Base-by-base conservation (phyloP, 2,888 invertebrate genomes). In the Eledona agricola region DNA sequence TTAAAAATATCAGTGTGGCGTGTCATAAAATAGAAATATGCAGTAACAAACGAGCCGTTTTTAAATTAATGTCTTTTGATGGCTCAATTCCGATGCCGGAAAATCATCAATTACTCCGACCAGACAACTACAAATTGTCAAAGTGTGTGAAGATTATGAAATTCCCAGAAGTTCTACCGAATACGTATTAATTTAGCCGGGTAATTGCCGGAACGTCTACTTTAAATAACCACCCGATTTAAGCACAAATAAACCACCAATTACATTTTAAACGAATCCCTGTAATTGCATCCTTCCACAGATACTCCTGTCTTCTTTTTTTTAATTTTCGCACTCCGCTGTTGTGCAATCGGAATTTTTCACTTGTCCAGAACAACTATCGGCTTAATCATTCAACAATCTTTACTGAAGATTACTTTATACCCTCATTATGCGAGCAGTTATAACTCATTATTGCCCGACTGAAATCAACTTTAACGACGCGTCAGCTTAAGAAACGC, bases 151-250 rank as follows among this genome's bases (percentile, higher is more conserved):
- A 53, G 28, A 47, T 38, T 51, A 23, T 16, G 7, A 9, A 38
- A 26, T 52, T 52, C 47, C 10, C 17, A 26, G 47, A 47, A 53
- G 23, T 4, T 7, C 23, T 16, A 28, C 17, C 16, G 31, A 22
- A 51, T 32, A 37, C 29, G 31, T 54, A 49, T 54, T 49, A 47
- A 54, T 54, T 49, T 54, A 19, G 26, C 42, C 10, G 23, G 49
- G 53, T 54, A 54, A 54, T 54, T 47, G 42, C 49, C 49, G 49
- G 49, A 54, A 49, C 49, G 53, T 54, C 49, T 54, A 54, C 15
- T 54, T 54, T 22, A 42, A 49, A 31, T 49, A 49, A 47, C 17
- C 47, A 54, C 23, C 31, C 16, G 32, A 47, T 46, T 29, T 38
- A 11, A 7, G 7, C 26, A 6, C 11, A 34, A 51, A 32, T 25